Evolutionary conservation across 1,140 invertebrate species (phyloP), one percentile per base, ranked within the genome.

Genomic region (Ips typographus): DNA sequence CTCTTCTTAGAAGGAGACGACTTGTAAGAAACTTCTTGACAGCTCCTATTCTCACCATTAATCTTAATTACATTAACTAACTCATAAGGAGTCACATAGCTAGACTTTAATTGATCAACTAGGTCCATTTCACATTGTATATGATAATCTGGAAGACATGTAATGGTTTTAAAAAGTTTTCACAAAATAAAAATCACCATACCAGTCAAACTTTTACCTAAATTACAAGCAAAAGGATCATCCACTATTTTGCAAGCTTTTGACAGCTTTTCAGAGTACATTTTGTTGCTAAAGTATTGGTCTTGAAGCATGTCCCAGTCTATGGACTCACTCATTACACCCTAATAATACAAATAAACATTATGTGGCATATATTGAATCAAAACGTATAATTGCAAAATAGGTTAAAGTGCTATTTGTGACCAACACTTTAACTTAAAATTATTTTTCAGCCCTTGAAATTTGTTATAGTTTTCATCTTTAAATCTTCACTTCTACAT

Each of bases 281-380:
- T 82, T 64, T 89, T 85, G 81, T 97, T 89, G n/a, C 90, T 88
- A 77, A 90, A 89, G 82, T 95, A 97, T 81, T 98, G 94, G 38
- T 88, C 85, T 83, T 97, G 90, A 64, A 99, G 81, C 70, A 94
- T 84, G 69, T 93, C 86, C 96, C 97, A 99, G 77, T 96, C 91
- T 73, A 99, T 95, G 2, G 95, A 94, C 72, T 90, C 89, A 77
- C 94, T 94, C 89, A 98, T 92, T 5, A 98, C 95, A 60, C 96
- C 96, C 90, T 95, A 80, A 22, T 22, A 22, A 22, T 22, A 22
- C 22, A 22, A 22, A 22, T 22, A 22, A 22, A 22, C 22, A 22
- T 22, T 22, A 22, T 22, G 22, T 22, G 22, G 22, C 22, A 22
- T 22, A 22, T 22, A 22, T 22, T 22, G 22, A 22, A 22, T 22